Percentiles rank a stretch among this genome's conserved stretches.
Evolutionary conservation across 1,140 invertebrate species (phyloP).

Genomic region (Macrobrachium rosenbergii): DNA sequence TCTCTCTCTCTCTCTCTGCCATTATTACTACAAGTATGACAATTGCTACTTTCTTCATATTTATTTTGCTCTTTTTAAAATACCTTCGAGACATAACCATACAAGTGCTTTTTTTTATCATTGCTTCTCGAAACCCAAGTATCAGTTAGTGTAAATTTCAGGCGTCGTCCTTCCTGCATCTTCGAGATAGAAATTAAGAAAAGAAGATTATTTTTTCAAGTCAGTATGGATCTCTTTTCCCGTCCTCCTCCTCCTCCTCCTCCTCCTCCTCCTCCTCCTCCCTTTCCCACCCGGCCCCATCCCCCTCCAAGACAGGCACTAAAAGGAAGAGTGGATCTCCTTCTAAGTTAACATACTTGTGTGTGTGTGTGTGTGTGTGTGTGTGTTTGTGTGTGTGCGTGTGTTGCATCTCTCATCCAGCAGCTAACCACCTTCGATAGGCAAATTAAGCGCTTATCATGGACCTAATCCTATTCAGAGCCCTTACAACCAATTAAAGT

Average conservation of each 20-base stretch:
- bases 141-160: no score
- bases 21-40: no score
- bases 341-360: background rate
- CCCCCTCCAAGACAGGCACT: background rate
- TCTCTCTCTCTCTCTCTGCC: no score
- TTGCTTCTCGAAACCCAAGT: no score
- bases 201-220: no score
- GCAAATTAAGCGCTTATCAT: slow-evolving; percentile 22
- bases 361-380: slow-evolving; percentile 5
- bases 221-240: background rate
- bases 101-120: no score
- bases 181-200: no score
- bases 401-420: slow-evolving; percentile 11
- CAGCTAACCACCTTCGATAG: background rate
- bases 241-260: background rate
- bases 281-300: background rate
- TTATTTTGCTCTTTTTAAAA: no score
- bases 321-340: slow-evolving; percentile 3
- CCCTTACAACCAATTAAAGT: slow-evolving; percentile 35
- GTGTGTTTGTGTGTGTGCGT: background rate
- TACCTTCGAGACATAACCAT: no score
- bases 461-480: slow-evolving; percentile 17
- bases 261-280: background rate
- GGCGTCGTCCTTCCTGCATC: no score
- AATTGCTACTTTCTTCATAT: no score